Evolutionary conservation across 2,888 invertebrate genomes (phyloP), one percentile per base, ranked within the genome.

Genomic region (Drosophila nr. medialis): DNA sequence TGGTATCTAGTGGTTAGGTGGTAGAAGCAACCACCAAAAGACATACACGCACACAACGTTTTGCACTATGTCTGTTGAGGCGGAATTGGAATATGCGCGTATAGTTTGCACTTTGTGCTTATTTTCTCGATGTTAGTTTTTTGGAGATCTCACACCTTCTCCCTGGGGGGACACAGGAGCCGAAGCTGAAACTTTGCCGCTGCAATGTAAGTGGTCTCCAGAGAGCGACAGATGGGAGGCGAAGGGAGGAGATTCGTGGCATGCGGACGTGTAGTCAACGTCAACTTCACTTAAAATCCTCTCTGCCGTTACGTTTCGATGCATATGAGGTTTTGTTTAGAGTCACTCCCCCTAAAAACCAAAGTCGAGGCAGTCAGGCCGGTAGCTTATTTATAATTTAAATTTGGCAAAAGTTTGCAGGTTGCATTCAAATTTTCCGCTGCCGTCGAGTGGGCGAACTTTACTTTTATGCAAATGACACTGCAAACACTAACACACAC

Each of bases 221-320:
- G 75, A 59, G 83, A 56, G 62, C 27, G 36, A 11, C 8, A 10
- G 11, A 29, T 7, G 45, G 34, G 48, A 10, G 8, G 1, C 11
- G 49, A 27, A 18, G 29, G 11, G 27, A n/a, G 50, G 40, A 53
- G 65, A 29, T 29, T 64, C 71, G 78, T 86, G 69, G 84, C 59
- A 65, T 89, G 89, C 72, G 89, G 87, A 89, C 80, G 75, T 86
- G 89, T 80, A 83, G 89, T 89, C 88, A 89, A 87, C 86, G 87
- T 87, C 89, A 89, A 85, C 86, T 86, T 86, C 88, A 89, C 86
- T 89, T 89, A 89, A 87, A 89, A 87, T 89, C 89, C 86, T 87
- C 87, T 89, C 80, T 85, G 83, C 88, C 87, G 86, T 86, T 88
- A 88, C 85, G 86, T 86, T 88, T 88, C 89, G 87, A 89, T 89